These are phyloP conservation scores for Osedax fenrisi DNA, from an alignment of 2,888 invertebrate genomes.

Conservation along the genomic window DNA sequence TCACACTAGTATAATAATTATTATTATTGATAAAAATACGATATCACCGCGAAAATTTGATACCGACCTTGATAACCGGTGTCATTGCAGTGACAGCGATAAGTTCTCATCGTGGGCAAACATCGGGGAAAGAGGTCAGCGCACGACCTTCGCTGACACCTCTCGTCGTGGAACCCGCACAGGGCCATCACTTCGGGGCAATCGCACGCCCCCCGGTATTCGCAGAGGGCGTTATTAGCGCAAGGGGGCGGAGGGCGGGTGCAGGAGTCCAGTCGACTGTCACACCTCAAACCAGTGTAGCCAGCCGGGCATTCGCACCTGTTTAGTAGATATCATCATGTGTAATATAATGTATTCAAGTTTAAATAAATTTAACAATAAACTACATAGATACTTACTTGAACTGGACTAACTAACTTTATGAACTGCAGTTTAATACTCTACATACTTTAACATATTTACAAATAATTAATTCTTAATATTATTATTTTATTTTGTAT, in stretches of 20 bases:
- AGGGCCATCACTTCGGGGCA: constrained; percentile 39
- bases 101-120: constrained; percentile 33
- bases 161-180: constrained; percentile 45
- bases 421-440: too few species aligned
- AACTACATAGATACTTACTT: too few species aligned
- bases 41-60: too few species aligned
- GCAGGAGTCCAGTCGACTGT: constrained; percentile 26
- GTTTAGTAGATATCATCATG: too few species aligned
- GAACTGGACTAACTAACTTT: too few species aligned
- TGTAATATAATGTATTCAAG: too few species aligned
- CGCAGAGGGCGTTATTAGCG: constrained; percentile 40
- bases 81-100: constrained; percentile 39
- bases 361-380: too few species aligned
- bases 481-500: too few species aligned
- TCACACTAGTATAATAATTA: too few species aligned
- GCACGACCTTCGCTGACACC: constrained; percentile 40
- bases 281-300: constrained; percentile 20
- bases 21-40: too few species aligned
- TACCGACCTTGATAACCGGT: constrained; percentile 36
- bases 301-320: constrained; percentile 29
- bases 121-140: constrained; percentile 36
- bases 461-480: too few species aligned
- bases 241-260: constrained; percentile 21
- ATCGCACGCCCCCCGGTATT: constrained; percentile 39
- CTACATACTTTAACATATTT: too few species aligned